Evolutionary conservation across 2,113 vertebrate genomes (phyloP).

Genomic region (Glaucomys volans): DNA sequence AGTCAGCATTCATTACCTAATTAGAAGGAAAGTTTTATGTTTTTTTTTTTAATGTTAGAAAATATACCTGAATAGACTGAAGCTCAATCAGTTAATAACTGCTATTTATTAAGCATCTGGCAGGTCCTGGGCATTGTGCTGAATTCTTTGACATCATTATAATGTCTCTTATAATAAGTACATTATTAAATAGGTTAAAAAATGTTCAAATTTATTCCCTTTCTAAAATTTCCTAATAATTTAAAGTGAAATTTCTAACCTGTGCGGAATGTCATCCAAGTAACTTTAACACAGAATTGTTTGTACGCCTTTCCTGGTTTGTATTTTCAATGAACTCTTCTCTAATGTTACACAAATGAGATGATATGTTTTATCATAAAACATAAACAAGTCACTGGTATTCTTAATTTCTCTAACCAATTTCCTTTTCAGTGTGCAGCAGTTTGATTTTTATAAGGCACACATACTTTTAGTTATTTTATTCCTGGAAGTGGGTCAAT

Average conservation of each 20-base stretch:
- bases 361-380: not conserved
- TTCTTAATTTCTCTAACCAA: conserved; percentile 9
- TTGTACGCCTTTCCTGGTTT: not conserved
- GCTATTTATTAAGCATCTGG: not conserved
- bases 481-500: conserved; percentile 45
- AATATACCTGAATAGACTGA: conserved; percentile 38
- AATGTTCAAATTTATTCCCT: not conserved
- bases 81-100: conserved; percentile 24
- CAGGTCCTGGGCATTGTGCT: not conserved
- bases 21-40: conserved; percentile 24
- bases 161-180: conserved; percentile 44
- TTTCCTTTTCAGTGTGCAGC: not conserved
- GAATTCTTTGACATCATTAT: conserved; percentile 44
- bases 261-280: conserved; percentile 37
- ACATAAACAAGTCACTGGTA: not conserved
- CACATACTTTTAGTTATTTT: conserved; percentile 25
- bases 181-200: conserved; percentile 16
- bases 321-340: not conserved
- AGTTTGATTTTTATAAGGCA: not conserved
- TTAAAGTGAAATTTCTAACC: conserved; percentile 57
- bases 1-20: conserved; percentile 13
- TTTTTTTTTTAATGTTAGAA: conserved; percentile 29
- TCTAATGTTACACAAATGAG: conserved; percentile 11
- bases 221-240: conserved; percentile 36
- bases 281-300: not conserved